Percentiles rank a stretch among this genome's conserved stretches.
These are phyloP conservation scores for Lasioglossum marginatum DNA, from an alignment of 2,888 invertebrate species.

Conservation along the genomic window DNA sequence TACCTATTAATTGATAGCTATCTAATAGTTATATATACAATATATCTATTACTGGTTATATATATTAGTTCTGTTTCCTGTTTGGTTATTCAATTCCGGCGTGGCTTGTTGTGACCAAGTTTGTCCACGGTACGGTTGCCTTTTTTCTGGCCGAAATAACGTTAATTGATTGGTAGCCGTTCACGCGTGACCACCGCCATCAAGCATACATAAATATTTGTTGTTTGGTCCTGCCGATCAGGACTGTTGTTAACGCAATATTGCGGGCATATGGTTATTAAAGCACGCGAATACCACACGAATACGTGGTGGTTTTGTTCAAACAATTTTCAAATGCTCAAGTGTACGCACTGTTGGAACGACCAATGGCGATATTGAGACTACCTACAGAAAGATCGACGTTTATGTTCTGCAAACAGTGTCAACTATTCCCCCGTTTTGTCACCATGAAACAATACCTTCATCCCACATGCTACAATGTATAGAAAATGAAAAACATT, in stretches of 20 bases:
- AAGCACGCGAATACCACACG: slow-evolving; percentile 65
- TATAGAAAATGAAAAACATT: not conserved
- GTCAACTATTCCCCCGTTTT: not conserved
- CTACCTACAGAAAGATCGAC: not conserved
- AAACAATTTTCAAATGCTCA: slow-evolving; percentile 77
- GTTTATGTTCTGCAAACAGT: not conserved
- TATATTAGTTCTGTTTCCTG: not conserved
- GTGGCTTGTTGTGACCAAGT: not conserved
- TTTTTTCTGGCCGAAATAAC: slow-evolving; percentile 61
- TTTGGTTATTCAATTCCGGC: slow-evolving; percentile 16
- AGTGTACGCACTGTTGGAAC: slow-evolving; percentile 49
- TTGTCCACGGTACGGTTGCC: not conserved
- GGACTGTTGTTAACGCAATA: slow-evolving; percentile 71
- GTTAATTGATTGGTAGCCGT: slow-evolving; percentile 76
- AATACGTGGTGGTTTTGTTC: slow-evolving; percentile 71
- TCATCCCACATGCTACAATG: not conserved
- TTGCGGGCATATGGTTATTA: slow-evolving; percentile 71
- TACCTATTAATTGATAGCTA: not conserved
- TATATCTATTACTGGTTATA: not conserved
- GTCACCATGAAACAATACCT: not conserved
- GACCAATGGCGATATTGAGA: slow-evolving; percentile 49
- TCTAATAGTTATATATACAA: not conserved
- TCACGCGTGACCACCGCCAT: slow-evolving; percentile 62
- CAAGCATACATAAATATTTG: slow-evolving; percentile 80
- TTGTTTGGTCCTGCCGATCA: slow-evolving; percentile 66